phyloP scores from a whole-genome alignment of 2,113 vertebrate species.

The Dolichotis patagonum region DNA sequence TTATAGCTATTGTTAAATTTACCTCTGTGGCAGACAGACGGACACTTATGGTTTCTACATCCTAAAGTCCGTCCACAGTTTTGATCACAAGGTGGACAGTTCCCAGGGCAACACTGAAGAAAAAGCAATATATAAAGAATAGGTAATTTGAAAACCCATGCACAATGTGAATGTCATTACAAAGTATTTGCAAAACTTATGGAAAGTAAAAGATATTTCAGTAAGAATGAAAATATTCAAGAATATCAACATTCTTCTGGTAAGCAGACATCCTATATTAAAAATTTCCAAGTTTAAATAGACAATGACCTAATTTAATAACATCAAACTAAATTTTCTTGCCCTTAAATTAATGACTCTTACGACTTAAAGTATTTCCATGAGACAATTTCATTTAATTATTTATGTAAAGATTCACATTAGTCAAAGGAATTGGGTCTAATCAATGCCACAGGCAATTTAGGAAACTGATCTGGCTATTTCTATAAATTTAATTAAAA shows the following conservation, averaged over 20 bases:
- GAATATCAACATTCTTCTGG: conserved; percentile 41
- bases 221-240: conserved; percentile 57
- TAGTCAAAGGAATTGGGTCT: neutral
- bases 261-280: neutral
- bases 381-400: conserved; percentile 47
- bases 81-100: conserved; percentile 97
- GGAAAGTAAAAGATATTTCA: conserved; percentile 39
- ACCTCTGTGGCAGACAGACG: conserved; percentile 97
- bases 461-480: neutral
- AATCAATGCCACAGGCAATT: conserved; percentile 39
- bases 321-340: conserved; percentile 45
- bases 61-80: conserved; percentile 93
- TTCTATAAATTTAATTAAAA: conserved; percentile 48
- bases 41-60: conserved; percentile 98
- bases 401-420: conserved; percentile 7
- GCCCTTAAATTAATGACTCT: conserved; percentile 45
- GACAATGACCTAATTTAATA: conserved; percentile 38
- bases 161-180: neutral
- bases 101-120: conserved; percentile 95
- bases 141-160: conserved; percentile 6
- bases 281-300: conserved; percentile 31
- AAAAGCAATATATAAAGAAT: conserved; percentile 69
- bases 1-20: conserved; percentile 74
- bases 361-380: conserved; percentile 16
- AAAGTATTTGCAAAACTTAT: neutral